Conservation (phyloP, 2,888 invertebrate species). For the Oasisia sp. region DNA sequence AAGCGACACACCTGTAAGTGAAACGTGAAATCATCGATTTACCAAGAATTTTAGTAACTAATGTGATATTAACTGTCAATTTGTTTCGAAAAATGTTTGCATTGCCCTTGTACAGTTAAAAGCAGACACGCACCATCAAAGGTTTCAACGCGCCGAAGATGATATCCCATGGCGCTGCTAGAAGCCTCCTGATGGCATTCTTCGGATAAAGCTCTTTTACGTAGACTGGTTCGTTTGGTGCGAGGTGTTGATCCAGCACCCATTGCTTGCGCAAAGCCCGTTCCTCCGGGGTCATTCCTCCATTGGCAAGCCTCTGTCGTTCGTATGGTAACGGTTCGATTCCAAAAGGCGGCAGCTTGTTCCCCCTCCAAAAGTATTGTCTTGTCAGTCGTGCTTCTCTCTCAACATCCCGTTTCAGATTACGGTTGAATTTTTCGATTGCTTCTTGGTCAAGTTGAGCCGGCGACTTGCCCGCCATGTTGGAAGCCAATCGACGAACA, state of each 20-base stretch:
- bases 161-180: conserved; percentile 49
- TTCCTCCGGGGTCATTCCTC: conserved; percentile 58
- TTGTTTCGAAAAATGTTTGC: background rate
- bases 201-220: conserved; percentile 52
- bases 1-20: no score
- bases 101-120: background rate
- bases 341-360: conserved; percentile 56
- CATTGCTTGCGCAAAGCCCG: conserved; percentile 59
- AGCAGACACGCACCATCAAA: conserved; percentile 39
- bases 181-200: conserved; percentile 52
- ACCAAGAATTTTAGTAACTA: no score
- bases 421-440: conserved; percentile 40
- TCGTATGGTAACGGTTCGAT: conserved; percentile 59
- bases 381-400: conserved; percentile 38
- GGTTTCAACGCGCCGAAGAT: conserved; percentile 39
- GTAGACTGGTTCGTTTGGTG: conserved; percentile 54
- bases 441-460: conserved; percentile 40
- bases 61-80: no score
- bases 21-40: no score
- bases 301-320: conserved; percentile 49
- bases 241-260: conserved; percentile 59
- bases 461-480: conserved; percentile 29
- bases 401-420: background rate
- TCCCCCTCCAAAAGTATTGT: conserved; percentile 48
- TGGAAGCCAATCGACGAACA: background rate